Conservation (phyloP, 1,140 invertebrate species). For the Scaptomyza pallida region DNA sequence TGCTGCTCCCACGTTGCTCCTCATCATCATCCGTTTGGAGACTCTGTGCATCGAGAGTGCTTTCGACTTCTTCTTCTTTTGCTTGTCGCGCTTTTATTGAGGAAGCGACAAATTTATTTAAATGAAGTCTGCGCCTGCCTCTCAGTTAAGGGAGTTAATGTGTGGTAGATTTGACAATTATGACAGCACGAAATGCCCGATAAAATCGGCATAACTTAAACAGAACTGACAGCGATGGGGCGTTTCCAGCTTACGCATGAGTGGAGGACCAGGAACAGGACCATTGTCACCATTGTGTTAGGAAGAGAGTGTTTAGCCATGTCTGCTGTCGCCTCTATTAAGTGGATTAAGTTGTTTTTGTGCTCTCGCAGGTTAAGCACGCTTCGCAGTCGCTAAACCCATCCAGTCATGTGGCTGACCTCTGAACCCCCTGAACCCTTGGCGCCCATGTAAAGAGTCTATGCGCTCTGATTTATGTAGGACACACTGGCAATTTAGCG, state of each 20-base stretch:
- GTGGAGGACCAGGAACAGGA: conserved; percentile 44
- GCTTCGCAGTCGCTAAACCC: neutral
- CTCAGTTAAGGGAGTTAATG: conserved; percentile 69
- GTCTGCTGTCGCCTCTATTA: conserved; percentile 70
- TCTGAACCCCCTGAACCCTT: conserved; percentile 30
- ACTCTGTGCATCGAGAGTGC: conserved; percentile 16
- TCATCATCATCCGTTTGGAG: no score
- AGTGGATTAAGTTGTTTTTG: conserved; percentile 78
- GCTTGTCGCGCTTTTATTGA: conserved; percentile 67
- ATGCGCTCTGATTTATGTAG: conserved; percentile 74
- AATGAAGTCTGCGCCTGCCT: conserved; percentile 64
- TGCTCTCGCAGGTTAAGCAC: conserved; percentile 8
- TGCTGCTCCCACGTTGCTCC: neutral
- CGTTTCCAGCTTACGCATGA: conserved; percentile 14
- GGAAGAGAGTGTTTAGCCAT: neutral
- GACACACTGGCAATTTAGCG: conserved; percentile 70
- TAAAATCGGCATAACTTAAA: conserved; percentile 72
- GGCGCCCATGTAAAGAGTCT: conserved; percentile 3
- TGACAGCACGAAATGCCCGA: conserved; percentile 71
- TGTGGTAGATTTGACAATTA: conserved; percentile 81
- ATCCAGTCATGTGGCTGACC: conserved; percentile 21
- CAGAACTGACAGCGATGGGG: conserved; percentile 1
- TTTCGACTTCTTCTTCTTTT: conserved; percentile 28
- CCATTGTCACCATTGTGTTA: conserved; percentile 31
- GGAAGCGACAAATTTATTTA: conserved; percentile 81